phyloP scores from a whole-genome alignment of 2,113 vertebrate species.

The Perccottus glenii region DNA sequence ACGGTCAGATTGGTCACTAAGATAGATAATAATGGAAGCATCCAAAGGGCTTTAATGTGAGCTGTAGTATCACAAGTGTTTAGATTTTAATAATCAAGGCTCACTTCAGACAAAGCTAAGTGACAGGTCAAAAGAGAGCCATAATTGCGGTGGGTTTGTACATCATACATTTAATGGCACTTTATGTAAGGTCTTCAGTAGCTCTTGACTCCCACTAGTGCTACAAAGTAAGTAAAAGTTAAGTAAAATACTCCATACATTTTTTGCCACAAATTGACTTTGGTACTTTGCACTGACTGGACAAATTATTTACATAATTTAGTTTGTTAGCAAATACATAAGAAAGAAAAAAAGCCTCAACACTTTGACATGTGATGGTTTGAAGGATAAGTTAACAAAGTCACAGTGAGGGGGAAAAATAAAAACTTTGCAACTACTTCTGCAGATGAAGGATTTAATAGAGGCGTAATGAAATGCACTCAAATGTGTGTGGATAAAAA shows the following conservation, averaged over 20 bases:
- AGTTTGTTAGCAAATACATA: background rate
- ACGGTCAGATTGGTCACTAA: background rate
- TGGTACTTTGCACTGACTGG: too few species aligned
- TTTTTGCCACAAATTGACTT: too few species aligned
- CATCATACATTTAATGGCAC: too few species aligned
- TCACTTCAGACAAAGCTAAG: too few species aligned
- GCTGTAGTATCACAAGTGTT: background rate
- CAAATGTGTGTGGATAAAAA: background rate
- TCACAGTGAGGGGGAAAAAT: background rate
- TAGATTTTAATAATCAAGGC: too few species aligned
- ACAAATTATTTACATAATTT: background rate
- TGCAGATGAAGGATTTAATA: constrained; percentile 38
- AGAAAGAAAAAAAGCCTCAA: background rate
- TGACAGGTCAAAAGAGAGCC: too few species aligned
- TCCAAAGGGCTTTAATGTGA: background rate
- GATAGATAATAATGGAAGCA: background rate
- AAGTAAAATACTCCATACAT: background rate
- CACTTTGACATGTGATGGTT: background rate
- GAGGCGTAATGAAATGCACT: constrained; percentile 36
- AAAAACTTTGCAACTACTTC: constrained; percentile 43
- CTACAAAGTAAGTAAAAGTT: background rate
- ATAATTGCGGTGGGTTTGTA: too few species aligned
- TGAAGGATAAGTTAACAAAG: background rate
- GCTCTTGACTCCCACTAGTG: background rate
- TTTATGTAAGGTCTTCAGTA: background rate